phyloP scores from a whole-genome alignment of 2,888 invertebrate species.

The Aspidapion aeneum region DNA sequence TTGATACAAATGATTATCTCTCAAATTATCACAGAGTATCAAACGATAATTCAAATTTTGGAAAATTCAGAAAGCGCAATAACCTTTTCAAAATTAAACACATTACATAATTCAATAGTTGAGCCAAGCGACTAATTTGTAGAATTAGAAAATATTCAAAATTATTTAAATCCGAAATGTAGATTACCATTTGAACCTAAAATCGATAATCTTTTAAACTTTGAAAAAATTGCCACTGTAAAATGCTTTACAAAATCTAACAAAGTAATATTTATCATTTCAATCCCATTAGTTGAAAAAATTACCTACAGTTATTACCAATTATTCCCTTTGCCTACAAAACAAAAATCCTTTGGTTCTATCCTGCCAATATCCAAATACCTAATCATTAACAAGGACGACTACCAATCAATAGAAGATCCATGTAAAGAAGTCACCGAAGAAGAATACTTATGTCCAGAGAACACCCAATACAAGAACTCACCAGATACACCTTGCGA shows the following conservation, averaged over 20 bases:
- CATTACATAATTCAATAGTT: slow-evolving; percentile 1
- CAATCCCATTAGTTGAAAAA: too few species aligned
- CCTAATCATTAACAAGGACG: too few species aligned
- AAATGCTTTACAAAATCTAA: not conserved
- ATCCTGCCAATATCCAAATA: too few species aligned
- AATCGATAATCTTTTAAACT: not conserved
- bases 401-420: too few species aligned
- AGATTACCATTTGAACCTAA: not conserved
- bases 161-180: not conserved
- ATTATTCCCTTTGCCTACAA: too few species aligned
- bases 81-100: slow-evolving; percentile 7
- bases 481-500: too few species aligned
- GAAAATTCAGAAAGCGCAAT: not conserved
- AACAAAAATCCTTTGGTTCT: too few species aligned
- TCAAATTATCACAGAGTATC: too few species aligned
- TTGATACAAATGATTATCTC: not conserved
- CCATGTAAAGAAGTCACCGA: too few species aligned
- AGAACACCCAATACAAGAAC: too few species aligned
- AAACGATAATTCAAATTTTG: not conserved
- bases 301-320: too few species aligned
- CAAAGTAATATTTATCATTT: not conserved
- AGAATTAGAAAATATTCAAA: not conserved
- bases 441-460: too few species aligned
- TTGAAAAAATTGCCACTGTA: not conserved
- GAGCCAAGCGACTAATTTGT: not conserved